A percentile compares a stretch with the other conserved stretches of the same genome.
phyloP scores from a whole-genome alignment of 2,113 vertebrate genomes.

The Rattus rattus region DNA sequence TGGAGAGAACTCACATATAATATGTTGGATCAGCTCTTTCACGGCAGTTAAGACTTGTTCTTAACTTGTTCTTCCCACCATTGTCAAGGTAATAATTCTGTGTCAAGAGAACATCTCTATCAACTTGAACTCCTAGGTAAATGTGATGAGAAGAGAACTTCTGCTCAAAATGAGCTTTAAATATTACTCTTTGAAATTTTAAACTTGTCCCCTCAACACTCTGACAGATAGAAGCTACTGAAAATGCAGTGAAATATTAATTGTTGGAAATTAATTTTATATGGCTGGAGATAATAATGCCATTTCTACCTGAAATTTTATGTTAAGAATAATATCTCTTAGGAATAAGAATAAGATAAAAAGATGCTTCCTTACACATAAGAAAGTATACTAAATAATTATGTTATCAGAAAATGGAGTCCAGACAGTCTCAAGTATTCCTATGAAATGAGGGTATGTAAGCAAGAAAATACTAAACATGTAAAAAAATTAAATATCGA shows the following conservation, averaged over 20 bases:
- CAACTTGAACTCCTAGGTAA: background rate
- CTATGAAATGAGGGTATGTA: background rate
- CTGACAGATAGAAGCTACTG: background rate
- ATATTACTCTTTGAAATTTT: background rate
- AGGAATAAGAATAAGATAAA: background rate
- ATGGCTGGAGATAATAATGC: background rate
- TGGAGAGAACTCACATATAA: background rate
- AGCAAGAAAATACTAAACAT: background rate
- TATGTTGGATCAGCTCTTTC: background rate
- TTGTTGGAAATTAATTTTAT: background rate
- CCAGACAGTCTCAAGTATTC: background rate
- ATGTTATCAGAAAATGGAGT: background rate
- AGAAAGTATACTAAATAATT: background rate
- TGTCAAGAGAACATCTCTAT: background rate
- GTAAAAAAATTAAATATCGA: background rate
- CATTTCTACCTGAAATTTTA: background rate
- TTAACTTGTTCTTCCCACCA: background rate
- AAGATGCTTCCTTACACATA: background rate
- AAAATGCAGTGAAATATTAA: background rate
- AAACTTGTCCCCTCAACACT: background rate
- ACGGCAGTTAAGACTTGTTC: background rate
- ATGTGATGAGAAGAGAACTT: background rate
- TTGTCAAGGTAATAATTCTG: background rate
- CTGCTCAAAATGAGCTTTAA: background rate
- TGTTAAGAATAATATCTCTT: background rate